Evolutionary conservation across 2,797 vertebrate species (phyloP).

Genomic region (Vipera latastei): DNA sequence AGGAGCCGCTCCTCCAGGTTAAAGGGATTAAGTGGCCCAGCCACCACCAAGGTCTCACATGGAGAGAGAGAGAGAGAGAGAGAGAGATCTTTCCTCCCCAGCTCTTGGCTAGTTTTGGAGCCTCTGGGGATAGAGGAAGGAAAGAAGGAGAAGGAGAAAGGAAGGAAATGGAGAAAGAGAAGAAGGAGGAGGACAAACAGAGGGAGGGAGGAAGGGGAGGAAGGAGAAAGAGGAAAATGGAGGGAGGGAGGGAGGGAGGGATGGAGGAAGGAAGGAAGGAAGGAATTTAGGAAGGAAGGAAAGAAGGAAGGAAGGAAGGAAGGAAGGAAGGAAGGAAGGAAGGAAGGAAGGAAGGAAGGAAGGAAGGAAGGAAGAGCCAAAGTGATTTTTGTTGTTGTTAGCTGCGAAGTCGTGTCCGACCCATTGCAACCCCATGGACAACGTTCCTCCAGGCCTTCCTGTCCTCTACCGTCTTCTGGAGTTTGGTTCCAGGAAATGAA

Average conservation of each 20-base stretch:
- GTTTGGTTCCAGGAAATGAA: too few species aligned
- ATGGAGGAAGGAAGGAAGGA: neutral
- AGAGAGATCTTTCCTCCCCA: neutral
- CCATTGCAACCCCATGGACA: too few species aligned
- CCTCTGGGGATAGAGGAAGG: too few species aligned
- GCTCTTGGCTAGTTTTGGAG: neutral
- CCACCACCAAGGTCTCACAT: neutral
- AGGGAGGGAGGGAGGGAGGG: neutral
- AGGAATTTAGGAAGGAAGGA: neutral
- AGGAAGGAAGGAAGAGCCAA: neutral
- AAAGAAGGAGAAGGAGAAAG: neutral
- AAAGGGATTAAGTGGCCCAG: slow-evolving; percentile 20
- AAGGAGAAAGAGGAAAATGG: neutral
- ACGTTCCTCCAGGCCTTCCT: too few species aligned
- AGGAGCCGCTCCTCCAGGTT: slow-evolving; percentile 35
- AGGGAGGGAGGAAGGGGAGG: neutral
- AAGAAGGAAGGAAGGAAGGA: neutral
- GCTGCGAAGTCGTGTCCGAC: too few species aligned
- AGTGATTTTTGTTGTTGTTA: too few species aligned
- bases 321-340: neutral
- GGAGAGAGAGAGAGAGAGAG: accelerated
- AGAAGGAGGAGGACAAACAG: neutral
- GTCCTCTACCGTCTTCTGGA: too few species aligned
- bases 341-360: neutral
- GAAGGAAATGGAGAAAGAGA: neutral